Evolutionary conservation across 2,888 invertebrate species (phyloP).

Genomic region (Teleiodes luculella): DNA sequence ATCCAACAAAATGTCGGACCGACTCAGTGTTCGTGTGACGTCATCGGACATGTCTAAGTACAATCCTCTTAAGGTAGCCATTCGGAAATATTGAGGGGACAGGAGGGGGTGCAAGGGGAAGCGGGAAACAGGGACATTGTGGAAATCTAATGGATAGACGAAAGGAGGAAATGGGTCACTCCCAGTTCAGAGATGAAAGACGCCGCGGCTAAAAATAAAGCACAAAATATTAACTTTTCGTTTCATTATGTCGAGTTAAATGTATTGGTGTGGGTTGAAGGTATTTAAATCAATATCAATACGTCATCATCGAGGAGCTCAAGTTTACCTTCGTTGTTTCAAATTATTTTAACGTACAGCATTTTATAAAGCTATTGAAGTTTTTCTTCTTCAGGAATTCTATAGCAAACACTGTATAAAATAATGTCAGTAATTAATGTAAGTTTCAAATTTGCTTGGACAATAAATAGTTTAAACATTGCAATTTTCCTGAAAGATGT

Average conservation of each 20-base stretch:
- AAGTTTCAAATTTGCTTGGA: too few relatives aligned
- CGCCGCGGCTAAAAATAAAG: conserved; percentile 13
- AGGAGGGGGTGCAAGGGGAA: conserved; percentile 6
- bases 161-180: conserved; percentile 28
- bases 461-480: background rate
- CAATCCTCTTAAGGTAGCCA: conserved; percentile 25
- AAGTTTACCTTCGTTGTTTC: too few relatives aligned
- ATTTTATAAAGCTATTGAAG: too few relatives aligned
- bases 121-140: conserved; percentile 5
- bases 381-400: too few relatives aligned
- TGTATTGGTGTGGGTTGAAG: too few relatives aligned
- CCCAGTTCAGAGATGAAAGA: conserved; percentile 32
- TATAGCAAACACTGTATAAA: too few relatives aligned
- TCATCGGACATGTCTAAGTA: conserved; percentile 30
- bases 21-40: conserved; percentile 36
- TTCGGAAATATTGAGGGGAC: conserved; percentile 26
- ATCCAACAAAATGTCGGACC: conserved; percentile 40
- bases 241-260: background rate
- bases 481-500: background rate
- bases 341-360: too few relatives aligned
- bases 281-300: too few relatives aligned
- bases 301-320: too few relatives aligned
- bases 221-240: background rate
- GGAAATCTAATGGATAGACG: conserved; percentile 17
- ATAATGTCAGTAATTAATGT: too few relatives aligned